Percentiles rank a stretch among this genome's conserved stretches.
phyloP scores from a whole-genome alignment of 2,113 vertebrate species.

The Cranoglanis bouderius region DNA sequence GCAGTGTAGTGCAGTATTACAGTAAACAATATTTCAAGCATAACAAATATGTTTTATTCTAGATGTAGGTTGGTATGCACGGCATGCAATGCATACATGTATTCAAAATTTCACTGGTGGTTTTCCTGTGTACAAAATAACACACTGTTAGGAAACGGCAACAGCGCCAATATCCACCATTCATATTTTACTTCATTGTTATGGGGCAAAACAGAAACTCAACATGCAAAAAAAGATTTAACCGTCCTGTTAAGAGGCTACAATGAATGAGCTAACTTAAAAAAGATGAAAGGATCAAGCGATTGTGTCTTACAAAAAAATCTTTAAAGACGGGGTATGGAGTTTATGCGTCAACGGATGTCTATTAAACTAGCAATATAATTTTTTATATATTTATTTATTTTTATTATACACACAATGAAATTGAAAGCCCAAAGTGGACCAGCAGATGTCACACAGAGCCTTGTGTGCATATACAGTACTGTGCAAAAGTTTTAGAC shows the following conservation, averaged over 20 bases:
- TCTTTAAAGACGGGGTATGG: neutral
- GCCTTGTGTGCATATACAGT: neutral
- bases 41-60: neutral
- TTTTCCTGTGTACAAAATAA: neutral
- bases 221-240: neutral
- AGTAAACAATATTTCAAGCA: neutral
- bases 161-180: neutral
- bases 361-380: constrained; percentile 36
- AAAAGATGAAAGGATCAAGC: neutral
- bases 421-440: constrained; percentile 25
- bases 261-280: neutral
- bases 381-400: too few relatives aligned
- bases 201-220: neutral
- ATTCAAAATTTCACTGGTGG: neutral
- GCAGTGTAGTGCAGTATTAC: neutral
- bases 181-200: neutral
- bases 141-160: neutral
- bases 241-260: neutral
- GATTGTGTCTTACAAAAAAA: neutral
- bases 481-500: too few relatives aligned
- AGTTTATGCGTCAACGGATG: neutral
- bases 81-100: neutral
- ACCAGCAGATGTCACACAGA: constrained; percentile 42
- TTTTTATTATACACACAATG: constrained; percentile 40
- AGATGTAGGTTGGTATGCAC: neutral